Evolutionary conservation across 2,888 invertebrate genomes (phyloP).

Genomic region (Lycia hirtaria): DNA sequence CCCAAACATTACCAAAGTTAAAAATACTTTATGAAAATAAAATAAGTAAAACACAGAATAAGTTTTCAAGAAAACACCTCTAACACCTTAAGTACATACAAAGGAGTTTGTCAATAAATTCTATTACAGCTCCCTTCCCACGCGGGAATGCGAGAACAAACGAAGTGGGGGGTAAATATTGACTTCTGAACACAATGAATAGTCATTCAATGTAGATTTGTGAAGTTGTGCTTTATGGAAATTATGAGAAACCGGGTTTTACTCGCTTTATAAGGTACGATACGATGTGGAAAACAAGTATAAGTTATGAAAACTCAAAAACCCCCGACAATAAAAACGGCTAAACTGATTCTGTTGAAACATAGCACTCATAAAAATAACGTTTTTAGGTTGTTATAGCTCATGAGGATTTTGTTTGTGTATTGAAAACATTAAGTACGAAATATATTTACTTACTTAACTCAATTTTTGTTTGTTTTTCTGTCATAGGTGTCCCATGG

Average conservation of each 20-base stretch:
- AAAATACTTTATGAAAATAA: slow-evolving; percentile 20
- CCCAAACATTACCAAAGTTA: slow-evolving; percentile 11
- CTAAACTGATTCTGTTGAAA: too few species aligned
- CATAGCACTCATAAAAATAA: too few species aligned
- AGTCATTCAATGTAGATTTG: slow-evolving; percentile 42
- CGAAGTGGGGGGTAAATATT: slow-evolving; percentile 49
- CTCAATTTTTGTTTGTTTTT: too few species aligned
- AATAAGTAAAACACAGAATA: slow-evolving; percentile 24
- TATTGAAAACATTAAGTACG: too few species aligned
- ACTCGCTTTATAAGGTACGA: neutral
- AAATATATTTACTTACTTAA: too few species aligned
- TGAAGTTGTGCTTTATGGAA: slow-evolving; percentile 28
- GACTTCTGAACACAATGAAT: slow-evolving; percentile 48
- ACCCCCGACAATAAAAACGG: too few species aligned
- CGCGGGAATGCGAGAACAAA: slow-evolving; percentile 40
- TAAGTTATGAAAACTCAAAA: too few species aligned
- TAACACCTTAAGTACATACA: slow-evolving; percentile 41
- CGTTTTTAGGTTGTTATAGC: too few species aligned
- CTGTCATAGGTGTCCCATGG: too few species aligned
- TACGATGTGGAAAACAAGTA: neutral
- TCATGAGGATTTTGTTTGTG: too few species aligned
- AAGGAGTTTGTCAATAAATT: slow-evolving; percentile 45
- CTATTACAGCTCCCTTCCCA: slow-evolving; percentile 51
- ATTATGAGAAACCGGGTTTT: neutral
- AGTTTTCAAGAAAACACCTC: slow-evolving; percentile 23